Conservation (phyloP, 2,888 invertebrate species). For the Drosophila neoperkinsi region DNA sequence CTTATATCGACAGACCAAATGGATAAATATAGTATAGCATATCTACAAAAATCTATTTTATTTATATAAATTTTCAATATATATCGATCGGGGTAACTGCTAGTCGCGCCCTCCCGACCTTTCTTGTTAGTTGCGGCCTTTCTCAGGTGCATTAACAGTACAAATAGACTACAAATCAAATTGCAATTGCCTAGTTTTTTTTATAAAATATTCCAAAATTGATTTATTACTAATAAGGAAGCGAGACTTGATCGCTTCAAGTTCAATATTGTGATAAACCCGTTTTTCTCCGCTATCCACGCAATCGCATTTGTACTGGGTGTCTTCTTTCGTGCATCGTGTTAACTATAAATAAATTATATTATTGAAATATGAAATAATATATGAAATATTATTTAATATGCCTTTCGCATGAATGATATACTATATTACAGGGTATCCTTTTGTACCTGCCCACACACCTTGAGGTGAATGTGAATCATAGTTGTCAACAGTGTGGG, state of each 20-base stretch:
- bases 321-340: neutral
- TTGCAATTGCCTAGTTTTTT: neutral
- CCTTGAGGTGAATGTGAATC: neutral
- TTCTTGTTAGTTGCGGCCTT: neutral
- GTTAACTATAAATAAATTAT: neutral
- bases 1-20: neutral
- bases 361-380: neutral
- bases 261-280: neutral
- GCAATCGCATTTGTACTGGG: neutral
- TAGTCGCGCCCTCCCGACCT: neutral
- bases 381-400: neutral
- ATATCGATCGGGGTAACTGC: neutral
- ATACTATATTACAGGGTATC: slow-evolving; percentile 1
- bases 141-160: neutral
- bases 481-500: neutral
- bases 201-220: slow-evolving; percentile 6
- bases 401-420: neutral
- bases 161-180: neutral
- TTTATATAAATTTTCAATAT: neutral
- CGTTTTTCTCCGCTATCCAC: neutral
- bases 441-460: too few relatives aligned
- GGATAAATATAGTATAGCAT: neutral
- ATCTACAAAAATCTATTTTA: neutral
- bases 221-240: neutral
- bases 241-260: neutral